These are phyloP conservation scores for Halictus quadricinctus DNA, from an alignment of 2,888 invertebrate genomes.

Conservation along the genomic window DNA sequence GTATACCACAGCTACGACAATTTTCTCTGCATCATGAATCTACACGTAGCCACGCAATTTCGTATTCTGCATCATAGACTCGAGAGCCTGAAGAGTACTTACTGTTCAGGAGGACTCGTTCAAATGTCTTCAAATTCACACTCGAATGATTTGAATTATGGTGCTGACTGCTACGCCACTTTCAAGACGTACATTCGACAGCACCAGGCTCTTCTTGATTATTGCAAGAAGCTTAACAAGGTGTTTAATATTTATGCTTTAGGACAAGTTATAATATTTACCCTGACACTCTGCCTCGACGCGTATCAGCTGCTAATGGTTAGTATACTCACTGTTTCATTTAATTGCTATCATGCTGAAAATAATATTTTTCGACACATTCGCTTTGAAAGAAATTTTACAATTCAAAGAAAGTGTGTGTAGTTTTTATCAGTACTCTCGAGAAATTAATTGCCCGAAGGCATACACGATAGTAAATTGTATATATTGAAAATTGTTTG, in stretches of 20 bases:
- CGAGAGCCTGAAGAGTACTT: neutral
- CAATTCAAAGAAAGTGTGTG: too few species aligned
- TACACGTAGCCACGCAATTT: slow-evolving; percentile 68
- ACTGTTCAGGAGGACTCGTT: neutral
- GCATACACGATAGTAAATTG: too few species aligned
- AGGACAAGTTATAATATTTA: slow-evolving; percentile 55
- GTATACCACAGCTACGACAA: slow-evolving; percentile 67
- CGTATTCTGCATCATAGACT: slow-evolving; percentile 66
- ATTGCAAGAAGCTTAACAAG: slow-evolving; percentile 55
- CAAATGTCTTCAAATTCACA: neutral
- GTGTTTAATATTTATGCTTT: slow-evolving; percentile 53
- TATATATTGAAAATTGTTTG: too few species aligned
- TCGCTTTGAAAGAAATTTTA: too few species aligned
- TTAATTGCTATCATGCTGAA: neutral
- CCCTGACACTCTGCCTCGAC: slow-evolving; percentile 59
- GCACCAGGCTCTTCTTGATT: slow-evolving; percentile 61
- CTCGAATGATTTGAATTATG: neutral
- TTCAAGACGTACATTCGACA: slow-evolving; percentile 50
- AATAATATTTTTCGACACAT: too few species aligned
- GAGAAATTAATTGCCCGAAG: too few species aligned
- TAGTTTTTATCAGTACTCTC: too few species aligned
- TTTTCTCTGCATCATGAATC: slow-evolving; percentile 61
- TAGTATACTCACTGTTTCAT: slow-evolving; percentile 8
- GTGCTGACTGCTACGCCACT: slow-evolving; percentile 21
- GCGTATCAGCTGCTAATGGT: slow-evolving; percentile 65